Percentiles rank a stretch among this genome's conserved stretches.
These are phyloP conservation scores for Drosophila paracracens DNA, from an alignment of 2,888 invertebrate genomes.

Conservation along the genomic window DNA sequence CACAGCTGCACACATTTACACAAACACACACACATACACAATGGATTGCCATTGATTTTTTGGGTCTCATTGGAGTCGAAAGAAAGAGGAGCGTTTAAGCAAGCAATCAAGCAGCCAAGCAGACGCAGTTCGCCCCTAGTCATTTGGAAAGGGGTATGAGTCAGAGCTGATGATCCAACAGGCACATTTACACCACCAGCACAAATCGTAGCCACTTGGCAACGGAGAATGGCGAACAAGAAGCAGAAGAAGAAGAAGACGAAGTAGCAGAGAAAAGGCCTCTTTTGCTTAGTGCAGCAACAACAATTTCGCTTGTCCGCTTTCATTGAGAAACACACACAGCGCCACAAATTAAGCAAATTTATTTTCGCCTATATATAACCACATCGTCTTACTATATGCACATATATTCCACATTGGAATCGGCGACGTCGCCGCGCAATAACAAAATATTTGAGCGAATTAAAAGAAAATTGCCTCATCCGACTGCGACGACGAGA, in stretches of 20 bases:
- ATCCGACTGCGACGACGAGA: constrained; percentile 59
- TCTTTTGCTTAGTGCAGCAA: constrained; percentile 2
- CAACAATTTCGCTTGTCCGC: constrained; percentile 60
- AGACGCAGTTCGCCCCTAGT: constrained; percentile 63
- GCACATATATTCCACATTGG: constrained; percentile 25
- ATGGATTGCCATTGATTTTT: constrained; percentile 72
- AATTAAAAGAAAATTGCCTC: constrained; percentile 79
- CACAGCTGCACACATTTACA: constrained; percentile 40
- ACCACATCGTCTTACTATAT: constrained; percentile 23
- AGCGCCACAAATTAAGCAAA: constrained; percentile 68
- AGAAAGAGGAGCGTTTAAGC: constrained; percentile 27
- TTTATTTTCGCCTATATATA: constrained; percentile 50
- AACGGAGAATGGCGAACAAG: constrained; percentile 6
- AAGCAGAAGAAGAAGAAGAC: neutral
- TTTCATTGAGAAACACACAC: constrained; percentile 64
- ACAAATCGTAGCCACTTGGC: constrained; percentile 30
- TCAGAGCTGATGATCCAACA: constrained; percentile 54
- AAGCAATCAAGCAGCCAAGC: constrained; percentile 13
- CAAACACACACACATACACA: constrained; percentile 36
- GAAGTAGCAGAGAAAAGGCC: constrained; percentile 4
- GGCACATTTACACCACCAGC: constrained; percentile 17
- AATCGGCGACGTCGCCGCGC: constrained; percentile 41
- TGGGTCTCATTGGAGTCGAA: constrained; percentile 43
- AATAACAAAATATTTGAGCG: constrained; percentile 75
- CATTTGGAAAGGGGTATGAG: constrained; percentile 55